A percentile compares a stretch with the other conserved stretches of the same genome.
These are phyloP conservation scores for Neolamprologus multifasciatus DNA, from an alignment of 2,797 vertebrate genomes.

Conservation along the genomic window DNA sequence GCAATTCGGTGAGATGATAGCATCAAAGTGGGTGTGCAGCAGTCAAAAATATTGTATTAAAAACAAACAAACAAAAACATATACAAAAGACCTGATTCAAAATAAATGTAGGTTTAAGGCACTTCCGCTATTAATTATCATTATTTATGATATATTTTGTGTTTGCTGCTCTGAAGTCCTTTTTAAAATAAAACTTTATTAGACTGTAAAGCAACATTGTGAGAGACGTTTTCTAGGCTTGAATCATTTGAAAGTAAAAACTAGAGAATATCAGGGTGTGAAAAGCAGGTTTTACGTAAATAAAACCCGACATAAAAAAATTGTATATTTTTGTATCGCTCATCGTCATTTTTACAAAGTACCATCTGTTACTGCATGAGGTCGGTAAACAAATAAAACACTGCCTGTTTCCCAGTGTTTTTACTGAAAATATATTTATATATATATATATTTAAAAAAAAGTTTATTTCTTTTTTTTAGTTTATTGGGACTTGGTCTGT, in stretches of 20 bases:
- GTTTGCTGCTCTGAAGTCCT: not conserved
- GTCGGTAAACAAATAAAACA: not conserved
- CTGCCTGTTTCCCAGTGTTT: not conserved
- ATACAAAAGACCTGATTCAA: not conserved
- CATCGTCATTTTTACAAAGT: not conserved
- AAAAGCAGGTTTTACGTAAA: not conserved
- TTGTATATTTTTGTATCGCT: not conserved
- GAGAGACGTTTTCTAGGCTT: not conserved
- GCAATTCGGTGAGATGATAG: not conserved
- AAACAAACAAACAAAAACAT: not conserved
- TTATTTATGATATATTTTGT: not conserved
- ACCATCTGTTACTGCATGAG: not conserved
- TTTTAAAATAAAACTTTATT: not conserved
- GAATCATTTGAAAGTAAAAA: not conserved
- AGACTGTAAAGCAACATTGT: not conserved
- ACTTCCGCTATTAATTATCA: not conserved
- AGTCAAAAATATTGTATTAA: not conserved
- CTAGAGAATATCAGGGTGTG: not conserved
- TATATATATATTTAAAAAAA: fast-evolving
- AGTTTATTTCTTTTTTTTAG: not conserved
- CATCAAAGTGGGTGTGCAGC: not conserved
- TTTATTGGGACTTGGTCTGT: not conserved
- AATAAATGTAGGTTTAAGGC: not conserved
- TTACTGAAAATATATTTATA: not conserved
- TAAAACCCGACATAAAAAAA: not conserved